Base-by-base conservation (phyloP, 2,797 vertebrate genomes). In the Brachyalestes nurse region DNA sequence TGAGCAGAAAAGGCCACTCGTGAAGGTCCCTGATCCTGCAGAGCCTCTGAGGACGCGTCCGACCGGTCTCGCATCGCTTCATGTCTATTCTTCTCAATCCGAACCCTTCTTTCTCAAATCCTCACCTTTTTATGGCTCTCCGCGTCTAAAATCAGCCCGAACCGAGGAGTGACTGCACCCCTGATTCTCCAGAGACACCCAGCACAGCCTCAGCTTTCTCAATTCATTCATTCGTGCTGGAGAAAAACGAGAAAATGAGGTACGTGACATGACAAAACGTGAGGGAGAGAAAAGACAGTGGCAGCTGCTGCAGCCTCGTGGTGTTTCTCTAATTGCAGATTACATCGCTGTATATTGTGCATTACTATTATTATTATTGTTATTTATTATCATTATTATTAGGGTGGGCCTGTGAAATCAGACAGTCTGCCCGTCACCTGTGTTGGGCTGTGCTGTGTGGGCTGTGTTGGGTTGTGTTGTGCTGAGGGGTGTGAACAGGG, bases 191-290 rank as follows among this genome's bases (percentile, higher is more conserved):
- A n/a, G 49, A 61, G 51, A 51, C 14, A 65, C 9, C 51, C 53
- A 3, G 70, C 71, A 14, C 25, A 25, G 40, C 74, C 62, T 70
- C 69, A 3, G 69, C 75, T 77, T 70, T 10, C 77, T 34, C 34
- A 45, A 45, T 81, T 65, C 60, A 60, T 82, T 83, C 75, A 82
- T 83, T 88, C 83, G 78, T 85, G 83, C 80, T 82, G 89, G 86
- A 83, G 84, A 89, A 72, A 87, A 84, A 84, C 84, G 88, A 85
- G 85, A 93, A 89, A 90, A 95, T 95, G 95, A 94, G 94, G 95
- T 95, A 21, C 67, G 61, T 73, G 60, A 60, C 51, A 42, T 70
- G 58, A 25, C 69, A 71, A 23, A 53, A 28, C 51, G 9, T 8
- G 23, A 25, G 13, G 34, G 17, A 47, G 34, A 34, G 34, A 34